Conservation (phyloP, 2,888 invertebrate genomes). For the Lithophane leautieri region DNA sequence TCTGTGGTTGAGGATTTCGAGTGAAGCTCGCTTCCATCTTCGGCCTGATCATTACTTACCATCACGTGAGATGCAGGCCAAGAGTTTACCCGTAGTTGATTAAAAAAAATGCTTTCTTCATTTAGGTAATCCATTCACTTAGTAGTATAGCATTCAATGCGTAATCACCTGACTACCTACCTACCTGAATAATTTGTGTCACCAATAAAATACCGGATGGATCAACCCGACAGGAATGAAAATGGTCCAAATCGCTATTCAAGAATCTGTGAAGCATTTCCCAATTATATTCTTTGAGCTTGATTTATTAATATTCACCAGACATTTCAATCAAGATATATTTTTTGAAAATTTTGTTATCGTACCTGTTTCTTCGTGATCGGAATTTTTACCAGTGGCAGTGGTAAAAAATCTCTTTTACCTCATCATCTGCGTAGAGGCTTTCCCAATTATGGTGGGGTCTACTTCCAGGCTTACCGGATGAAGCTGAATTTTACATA, state of each 20-base stretch:
- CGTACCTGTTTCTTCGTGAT: background rate
- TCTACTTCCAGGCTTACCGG: background rate
- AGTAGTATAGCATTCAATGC: background rate
- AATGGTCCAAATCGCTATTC: background rate
- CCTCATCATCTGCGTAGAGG: background rate
- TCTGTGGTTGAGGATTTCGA: too few species aligned
- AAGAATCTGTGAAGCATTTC: background rate
- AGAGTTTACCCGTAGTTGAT: too few species aligned
- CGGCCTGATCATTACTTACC: too few species aligned
- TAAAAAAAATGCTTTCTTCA: too few species aligned
- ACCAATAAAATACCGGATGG: background rate
- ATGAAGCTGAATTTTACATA: background rate
- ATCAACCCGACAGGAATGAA: background rate
- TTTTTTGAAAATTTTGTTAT: background rate
- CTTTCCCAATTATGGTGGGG: background rate
- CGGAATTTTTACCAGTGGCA: too few species aligned
- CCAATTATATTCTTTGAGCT: background rate
- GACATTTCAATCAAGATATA: background rate
- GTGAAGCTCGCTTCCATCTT: too few species aligned
- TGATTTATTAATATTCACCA: constrained; percentile 11
- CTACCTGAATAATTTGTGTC: background rate
- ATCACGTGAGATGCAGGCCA: too few species aligned
- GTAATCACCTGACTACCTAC: background rate
- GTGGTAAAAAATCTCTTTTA: background rate
- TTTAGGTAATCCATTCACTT: background rate